A percentile compares a stretch with the other conserved stretches of the same genome.
These are phyloP conservation scores for Xiphophorus birchmanni DNA, from an alignment of 2,797 vertebrate genomes.

Conservation along the genomic window DNA sequence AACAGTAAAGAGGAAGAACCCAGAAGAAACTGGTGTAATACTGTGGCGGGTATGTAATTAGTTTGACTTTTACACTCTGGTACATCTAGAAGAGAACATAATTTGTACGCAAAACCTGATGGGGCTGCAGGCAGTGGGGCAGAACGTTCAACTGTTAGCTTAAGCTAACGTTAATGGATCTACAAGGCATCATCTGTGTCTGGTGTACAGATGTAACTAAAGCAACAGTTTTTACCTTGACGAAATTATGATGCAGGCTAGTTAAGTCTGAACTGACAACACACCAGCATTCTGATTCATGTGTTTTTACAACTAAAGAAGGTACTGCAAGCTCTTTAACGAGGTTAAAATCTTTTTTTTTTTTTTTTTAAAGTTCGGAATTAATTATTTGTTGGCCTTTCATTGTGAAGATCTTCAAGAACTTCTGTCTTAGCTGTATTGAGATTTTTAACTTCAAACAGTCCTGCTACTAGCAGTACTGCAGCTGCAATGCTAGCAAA, in stretches of 20 bases:
- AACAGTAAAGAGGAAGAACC: neutral
- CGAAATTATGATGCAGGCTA: neutral
- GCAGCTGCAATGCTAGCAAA: neutral
- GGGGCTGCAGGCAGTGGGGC: neutral
- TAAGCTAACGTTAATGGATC: neutral
- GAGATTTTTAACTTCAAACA: neutral
- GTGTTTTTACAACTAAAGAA: neutral
- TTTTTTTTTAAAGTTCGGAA: neutral
- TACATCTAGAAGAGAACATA: neutral
- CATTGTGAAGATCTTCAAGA: neutral
- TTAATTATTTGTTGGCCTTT: neutral
- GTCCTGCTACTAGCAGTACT: neutral
- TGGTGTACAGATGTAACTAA: neutral
- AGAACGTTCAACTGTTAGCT: neutral
- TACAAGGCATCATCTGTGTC: neutral
- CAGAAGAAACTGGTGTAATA: neutral
- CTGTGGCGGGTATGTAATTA: neutral
- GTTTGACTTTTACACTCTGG: neutral
- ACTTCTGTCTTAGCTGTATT: neutral
- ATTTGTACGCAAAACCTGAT: neutral
- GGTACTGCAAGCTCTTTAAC: neutral
- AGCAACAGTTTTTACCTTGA: neutral
- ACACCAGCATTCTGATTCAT: neutral
- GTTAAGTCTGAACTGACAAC: neutral
- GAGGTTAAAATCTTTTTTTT: neutral